Conservation (phyloP, 35 echinoderm and acorn worm genomes). For the Amphiura filiformis region DNA sequence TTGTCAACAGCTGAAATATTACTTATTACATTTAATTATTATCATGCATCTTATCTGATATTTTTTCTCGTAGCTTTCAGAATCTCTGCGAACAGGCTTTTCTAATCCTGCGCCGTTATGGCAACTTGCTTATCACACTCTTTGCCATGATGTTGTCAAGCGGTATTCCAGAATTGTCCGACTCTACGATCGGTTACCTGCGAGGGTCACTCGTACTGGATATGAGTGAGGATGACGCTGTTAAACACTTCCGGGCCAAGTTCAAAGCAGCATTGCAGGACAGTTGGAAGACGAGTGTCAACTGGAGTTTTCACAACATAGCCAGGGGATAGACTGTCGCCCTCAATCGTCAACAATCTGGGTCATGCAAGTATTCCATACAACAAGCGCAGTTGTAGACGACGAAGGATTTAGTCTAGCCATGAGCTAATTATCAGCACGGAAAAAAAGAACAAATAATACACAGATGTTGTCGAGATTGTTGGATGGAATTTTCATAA, state of each 20-base stretch:
- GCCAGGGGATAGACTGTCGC: no score
- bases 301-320: conserved; percentile 78
- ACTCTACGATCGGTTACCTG: conserved; percentile 86
- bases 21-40: no score
- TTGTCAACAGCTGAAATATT: no score
- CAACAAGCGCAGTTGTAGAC: conserved; percentile 10
- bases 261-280: conserved; percentile 92
- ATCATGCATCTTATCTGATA: no score
- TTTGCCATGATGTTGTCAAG: conserved; percentile 99
- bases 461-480: no score
- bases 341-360: no score
- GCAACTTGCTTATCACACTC: conserved; percentile 87
- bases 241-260: conserved; percentile 79
- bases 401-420: no score
- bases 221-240: conserved; percentile 70
- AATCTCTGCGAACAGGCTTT: conserved; percentile 79
- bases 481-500: no score
- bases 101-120: conserved; percentile 78
- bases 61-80: no score
- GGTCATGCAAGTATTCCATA: no score
- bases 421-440: no score
- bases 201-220: conserved; percentile 78
- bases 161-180: conserved; percentile 88
- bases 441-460: no score
- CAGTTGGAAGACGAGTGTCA: conserved; percentile 91